Percentiles rank a stretch among this genome's conserved stretches.
Conservation (phyloP, 2,888 invertebrate genomes). For the Nomada ruficornis region DNA sequence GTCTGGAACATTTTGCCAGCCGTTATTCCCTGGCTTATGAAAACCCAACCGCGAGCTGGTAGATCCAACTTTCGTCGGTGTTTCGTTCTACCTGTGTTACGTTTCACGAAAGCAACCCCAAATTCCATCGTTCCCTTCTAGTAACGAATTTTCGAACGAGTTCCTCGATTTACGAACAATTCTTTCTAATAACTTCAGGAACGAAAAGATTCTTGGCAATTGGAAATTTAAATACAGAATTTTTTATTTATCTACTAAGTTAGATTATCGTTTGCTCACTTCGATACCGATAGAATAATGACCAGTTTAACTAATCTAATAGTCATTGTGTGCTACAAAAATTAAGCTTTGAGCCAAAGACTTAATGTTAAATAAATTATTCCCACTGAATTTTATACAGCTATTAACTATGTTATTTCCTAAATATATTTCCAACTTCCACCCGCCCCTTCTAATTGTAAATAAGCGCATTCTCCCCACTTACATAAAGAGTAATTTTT, state of each 20-base stretch:
- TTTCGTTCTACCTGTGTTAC: conserved; percentile 4
- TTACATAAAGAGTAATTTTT: too few relatives aligned
- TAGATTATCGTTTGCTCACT: background rate
- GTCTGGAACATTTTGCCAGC: conserved; percentile 66
- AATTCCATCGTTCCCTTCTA: background rate
- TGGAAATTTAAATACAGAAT: background rate
- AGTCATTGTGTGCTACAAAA: too few relatives aligned
- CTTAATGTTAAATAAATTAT: too few relatives aligned
- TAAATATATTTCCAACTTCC: too few relatives aligned
- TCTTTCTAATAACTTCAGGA: background rate
- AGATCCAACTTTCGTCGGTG: conserved; percentile 36
- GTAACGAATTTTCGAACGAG: background rate
- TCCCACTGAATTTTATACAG: too few relatives aligned
- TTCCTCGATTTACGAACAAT: background rate
- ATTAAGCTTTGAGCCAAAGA: too few relatives aligned
- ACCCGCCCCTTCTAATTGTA: too few relatives aligned
- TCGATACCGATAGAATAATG: too few relatives aligned
- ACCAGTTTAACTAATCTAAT: too few relatives aligned
- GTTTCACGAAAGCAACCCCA: conserved; percentile 12
- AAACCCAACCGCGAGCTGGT: conserved; percentile 48
- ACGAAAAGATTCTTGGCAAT: too few relatives aligned
- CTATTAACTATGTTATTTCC: too few relatives aligned
- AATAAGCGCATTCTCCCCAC: too few relatives aligned
- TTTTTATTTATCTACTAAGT: background rate
- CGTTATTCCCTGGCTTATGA: conserved; percentile 60